These are phyloP conservation scores for Luffia ferchaultella DNA, from an alignment of 2,888 invertebrate genomes.

Conservation along the genomic window DNA sequence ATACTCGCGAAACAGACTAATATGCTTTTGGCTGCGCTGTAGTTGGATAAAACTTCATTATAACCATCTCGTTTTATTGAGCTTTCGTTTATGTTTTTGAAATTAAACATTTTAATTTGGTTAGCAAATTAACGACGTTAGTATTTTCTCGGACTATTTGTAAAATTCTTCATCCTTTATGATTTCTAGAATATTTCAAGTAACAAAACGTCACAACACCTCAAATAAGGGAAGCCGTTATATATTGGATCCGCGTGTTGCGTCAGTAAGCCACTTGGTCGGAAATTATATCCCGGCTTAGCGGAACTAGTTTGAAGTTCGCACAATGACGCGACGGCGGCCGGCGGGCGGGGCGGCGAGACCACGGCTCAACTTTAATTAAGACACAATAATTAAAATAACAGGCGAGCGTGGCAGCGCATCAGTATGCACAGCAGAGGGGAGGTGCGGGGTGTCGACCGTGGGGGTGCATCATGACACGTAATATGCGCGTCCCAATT, in stretches of 20 bases:
- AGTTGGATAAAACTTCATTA: no score
- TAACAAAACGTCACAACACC: no score
- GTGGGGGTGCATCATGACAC: not conserved
- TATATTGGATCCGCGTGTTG: not conserved
- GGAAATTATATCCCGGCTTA: not conserved
- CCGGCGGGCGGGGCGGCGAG: constrained; percentile 7
- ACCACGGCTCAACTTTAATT: constrained; percentile 31
- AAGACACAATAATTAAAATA: constrained; percentile 57
- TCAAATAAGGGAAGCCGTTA: no score
- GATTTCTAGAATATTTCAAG: no score
- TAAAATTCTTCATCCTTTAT: no score
- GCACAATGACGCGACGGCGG: not conserved
- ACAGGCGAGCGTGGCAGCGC: constrained; percentile 36
- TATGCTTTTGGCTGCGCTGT: no score
- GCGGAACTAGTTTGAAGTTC: not conserved
- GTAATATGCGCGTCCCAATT: not conserved
- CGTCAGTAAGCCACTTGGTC: not conserved
- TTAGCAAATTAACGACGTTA: no score
- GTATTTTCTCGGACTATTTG: no score
- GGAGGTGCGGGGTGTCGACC: not conserved
- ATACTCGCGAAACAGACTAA: no score
- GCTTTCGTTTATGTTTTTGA: no score
- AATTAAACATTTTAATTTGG: no score
- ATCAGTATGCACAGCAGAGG: constrained; percentile 33
- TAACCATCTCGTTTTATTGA: no score